phyloP scores from a whole-genome alignment of 2,113 vertebrate species.

The Sturnira hondurensis region DNA sequence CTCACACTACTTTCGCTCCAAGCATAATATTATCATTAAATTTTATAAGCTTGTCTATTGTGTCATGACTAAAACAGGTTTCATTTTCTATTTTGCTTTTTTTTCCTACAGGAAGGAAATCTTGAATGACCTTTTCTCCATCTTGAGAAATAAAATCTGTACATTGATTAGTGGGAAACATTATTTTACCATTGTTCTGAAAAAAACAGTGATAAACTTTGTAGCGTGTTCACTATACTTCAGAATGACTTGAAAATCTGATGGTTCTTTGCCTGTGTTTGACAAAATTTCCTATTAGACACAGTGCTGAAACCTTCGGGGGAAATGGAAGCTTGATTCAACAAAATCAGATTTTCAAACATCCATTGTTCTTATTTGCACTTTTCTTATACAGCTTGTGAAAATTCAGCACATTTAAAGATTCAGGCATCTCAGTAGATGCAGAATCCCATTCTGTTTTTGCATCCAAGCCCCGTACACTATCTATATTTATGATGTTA shows the following conservation, averaged over 20 bases:
- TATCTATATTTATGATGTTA: background rate
- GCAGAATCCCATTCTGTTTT: background rate
- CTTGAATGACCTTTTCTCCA: background rate
- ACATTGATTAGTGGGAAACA: background rate
- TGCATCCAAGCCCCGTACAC: background rate
- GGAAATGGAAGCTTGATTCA: background rate
- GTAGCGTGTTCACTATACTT: background rate
- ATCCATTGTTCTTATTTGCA: background rate
- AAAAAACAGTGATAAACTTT: background rate
- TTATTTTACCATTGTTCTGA: background rate
- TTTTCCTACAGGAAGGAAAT: background rate
- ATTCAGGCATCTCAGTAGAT: background rate
- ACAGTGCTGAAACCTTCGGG: background rate
- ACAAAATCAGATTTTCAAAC: conserved; percentile 11
- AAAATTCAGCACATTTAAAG: background rate
- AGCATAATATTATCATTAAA: background rate
- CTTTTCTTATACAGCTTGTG: background rate
- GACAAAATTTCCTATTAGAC: background rate
- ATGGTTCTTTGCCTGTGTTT: background rate
- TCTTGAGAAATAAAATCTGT: conserved; percentile 22
- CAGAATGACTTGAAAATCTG: background rate
- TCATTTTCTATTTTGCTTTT: background rate
- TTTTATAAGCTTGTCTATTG: background rate
- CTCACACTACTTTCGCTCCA: background rate
- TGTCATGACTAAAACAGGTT: background rate